These are phyloP conservation scores for Tachysurus vachellii DNA, from an alignment of 2,113 vertebrate species.

Conservation along the genomic window DNA sequence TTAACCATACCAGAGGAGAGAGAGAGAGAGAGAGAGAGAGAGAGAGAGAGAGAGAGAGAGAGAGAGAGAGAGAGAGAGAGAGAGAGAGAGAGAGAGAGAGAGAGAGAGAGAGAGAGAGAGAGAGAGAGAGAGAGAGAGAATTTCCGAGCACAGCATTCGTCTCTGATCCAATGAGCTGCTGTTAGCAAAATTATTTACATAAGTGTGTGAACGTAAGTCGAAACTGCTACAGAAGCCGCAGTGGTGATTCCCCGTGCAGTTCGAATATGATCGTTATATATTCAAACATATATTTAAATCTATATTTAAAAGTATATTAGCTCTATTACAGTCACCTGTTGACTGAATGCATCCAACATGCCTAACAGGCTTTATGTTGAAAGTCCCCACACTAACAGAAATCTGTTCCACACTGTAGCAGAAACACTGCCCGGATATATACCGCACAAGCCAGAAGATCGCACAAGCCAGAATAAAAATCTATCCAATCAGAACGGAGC, in stretches of 20 bases:
- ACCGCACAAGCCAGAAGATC: no score
- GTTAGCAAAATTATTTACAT: neutral
- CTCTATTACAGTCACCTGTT: neutral
- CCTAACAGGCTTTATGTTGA: neutral
- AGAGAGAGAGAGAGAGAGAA: neutral
- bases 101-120: no score
- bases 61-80: no score
- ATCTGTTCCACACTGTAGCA: neutral
- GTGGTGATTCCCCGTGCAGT: neutral
- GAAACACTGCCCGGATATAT: no score
- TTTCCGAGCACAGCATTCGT: neutral
- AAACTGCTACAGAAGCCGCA: neutral
- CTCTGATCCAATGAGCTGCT: neutral
- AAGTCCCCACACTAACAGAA: neutral
- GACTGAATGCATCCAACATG: neutral
- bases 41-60: no score
- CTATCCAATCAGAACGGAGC: neutral
- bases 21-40: neutral
- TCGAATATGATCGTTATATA: neutral
- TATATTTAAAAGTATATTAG: neutral
- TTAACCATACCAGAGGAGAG: neutral
- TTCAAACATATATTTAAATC: neutral
- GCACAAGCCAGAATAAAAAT: neutral
- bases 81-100: no score
- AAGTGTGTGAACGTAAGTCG: neutral